Base-by-base conservation (phyloP, 35 echinoderm and acorn worm genomes). In the Apostichopus parvimensis region DNA sequence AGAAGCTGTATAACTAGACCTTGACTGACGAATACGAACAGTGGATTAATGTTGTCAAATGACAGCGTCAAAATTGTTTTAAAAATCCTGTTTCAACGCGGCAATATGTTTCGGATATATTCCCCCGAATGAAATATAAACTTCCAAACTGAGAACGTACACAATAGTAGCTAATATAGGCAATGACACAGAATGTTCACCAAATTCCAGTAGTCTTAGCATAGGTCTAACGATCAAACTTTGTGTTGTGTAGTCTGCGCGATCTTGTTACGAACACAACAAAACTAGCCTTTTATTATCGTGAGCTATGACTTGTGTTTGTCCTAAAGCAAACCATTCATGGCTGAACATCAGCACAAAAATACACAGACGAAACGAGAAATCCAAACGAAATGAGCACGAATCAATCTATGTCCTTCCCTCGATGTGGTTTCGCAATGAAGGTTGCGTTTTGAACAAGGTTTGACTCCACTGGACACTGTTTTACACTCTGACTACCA, bases 341-440 rank as follows among this genome's bases (percentile, higher is more conserved):
- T 75, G 71, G 71, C 71, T 18, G 71, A 75, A 75, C 71, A 75
- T 75, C 71, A 75, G 71, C 71, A 18, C 71, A 75, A 75, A 18
- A 18, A 75, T 22, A 75, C 71, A 75, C 71, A 75, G 12, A 75
- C 71, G n/a, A 75, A 75, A 18, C 17, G 71, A 75, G 15, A 18
- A 75, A 75, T 75, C 71, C 71, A 75, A 24, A 75, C 17, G 71
- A 75, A 61, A 75, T 75, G 71, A 75, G 7, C 71, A 75, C 71
- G 71, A 22, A 75, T 18, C 71, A 75, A 75, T 75, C 71, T 75
- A 75, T 75, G 71, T 75, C 71, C 71, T 75, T 75, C 71, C 71
- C 71, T 75, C 71, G 71, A 75, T 75, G 71, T 75, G 71, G 71
- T 75, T 75, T 75, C 71, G 71, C 71, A 75, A 75, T 75, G 71